phyloP scores from a whole-genome alignment of 2,113 vertebrate species.

The Megaleporinus macrocephalus region DNA sequence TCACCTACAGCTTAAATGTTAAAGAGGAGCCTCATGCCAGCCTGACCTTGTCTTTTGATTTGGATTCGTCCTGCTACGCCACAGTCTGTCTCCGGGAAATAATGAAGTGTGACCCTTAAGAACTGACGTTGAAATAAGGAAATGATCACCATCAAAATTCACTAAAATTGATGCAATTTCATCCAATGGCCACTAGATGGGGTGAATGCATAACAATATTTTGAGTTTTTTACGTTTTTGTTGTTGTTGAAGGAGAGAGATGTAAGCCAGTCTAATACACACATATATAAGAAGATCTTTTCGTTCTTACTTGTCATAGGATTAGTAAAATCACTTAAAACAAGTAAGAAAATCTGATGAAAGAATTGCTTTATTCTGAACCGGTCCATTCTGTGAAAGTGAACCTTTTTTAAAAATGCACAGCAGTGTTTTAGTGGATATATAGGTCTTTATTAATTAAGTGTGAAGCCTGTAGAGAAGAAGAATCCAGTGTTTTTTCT shows the following conservation, averaged over 20 bases:
- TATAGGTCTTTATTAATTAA: neutral
- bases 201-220: neutral
- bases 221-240: no score
- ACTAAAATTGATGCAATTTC: neutral
- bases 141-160: neutral
- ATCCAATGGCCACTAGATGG: constrained; percentile 6
- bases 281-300: no score
- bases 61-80: constrained; percentile 92
- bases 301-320: no score
- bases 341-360: no score
- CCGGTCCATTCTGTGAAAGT: neutral
- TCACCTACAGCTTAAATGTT: constrained; percentile 77
- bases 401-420: neutral
- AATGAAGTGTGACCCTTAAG: constrained; percentile 86
- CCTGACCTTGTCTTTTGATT: constrained; percentile 85
- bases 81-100: constrained; percentile 92
- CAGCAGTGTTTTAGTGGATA: neutral
- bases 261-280: no score
- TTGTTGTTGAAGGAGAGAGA: no score
- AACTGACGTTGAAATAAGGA: neutral
- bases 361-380: no score
- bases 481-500: neutral
- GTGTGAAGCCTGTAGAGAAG: neutral
- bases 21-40: constrained; percentile 38
- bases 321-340: no score